Evolutionary conservation across 2,888 invertebrate species (phyloP), one percentile per base, ranked within the genome.

Genomic region (Dermolepida albohirtum): DNA sequence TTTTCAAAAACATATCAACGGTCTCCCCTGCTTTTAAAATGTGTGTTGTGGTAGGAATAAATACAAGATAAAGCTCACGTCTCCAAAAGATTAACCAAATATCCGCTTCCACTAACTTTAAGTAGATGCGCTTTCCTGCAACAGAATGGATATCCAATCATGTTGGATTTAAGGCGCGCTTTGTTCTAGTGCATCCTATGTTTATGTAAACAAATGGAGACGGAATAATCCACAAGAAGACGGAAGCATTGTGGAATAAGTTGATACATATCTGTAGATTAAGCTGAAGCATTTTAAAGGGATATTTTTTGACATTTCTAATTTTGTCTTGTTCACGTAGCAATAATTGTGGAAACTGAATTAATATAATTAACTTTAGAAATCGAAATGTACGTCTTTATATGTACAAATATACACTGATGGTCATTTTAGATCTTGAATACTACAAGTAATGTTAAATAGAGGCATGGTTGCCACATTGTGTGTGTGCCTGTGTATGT

Each of bases 141-240:
- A 50, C 47, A 69, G 71, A 74, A 72, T 73, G 73, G 71, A 70
- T 75, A 75, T 73, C 74, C 75, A 74, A 75, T 75, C 74, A 73
- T 69, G 71, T 69, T 64, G 74, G 73, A 74, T 73, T 74, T 71
- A 51, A 51, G 62, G 43, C 57, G 44, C 34, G 59, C 72, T 70
- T 72, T 72, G 72, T 72, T 70, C 70, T 57, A 54, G 64, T 64
- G 72, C 68, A 70, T 68, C 67, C 59, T 65, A 68, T 55, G 44
- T 65, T 73, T 71, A 65, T 72, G 72, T 71, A 73, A 72, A 72
- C 73, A 73, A 67, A 72, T 70, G 70, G 68, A 71, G 69, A 64
- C 67, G 64, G 59, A 64, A 59, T 72, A 73, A 72, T 73, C 73
- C 72, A 22, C 63, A 29, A n/a, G 41, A 54, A 57, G 59, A 34